phyloP scores from a whole-genome alignment of 23 tunicate species.

The Styela plicata region DNA sequence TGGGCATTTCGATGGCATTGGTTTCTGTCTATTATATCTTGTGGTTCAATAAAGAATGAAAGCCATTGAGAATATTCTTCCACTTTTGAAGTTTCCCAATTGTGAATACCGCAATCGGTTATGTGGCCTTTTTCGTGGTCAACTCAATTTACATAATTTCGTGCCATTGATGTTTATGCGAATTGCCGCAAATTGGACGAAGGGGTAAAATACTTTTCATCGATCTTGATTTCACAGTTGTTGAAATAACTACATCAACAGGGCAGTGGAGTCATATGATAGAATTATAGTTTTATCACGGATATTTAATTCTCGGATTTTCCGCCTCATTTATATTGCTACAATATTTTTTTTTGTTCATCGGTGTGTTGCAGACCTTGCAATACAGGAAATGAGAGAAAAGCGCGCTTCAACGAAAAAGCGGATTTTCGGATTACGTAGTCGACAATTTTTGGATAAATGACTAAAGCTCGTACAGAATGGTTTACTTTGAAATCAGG shows the following conservation, averaged over 20 bases:
- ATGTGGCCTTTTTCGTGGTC: not conserved
- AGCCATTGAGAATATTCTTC: too few species aligned
- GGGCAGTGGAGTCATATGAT: too few species aligned
- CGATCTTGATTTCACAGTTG: too few species aligned
- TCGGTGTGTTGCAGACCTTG: not conserved
- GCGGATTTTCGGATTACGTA: not conserved
- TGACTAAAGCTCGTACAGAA: not conserved
- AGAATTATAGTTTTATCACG: too few species aligned
- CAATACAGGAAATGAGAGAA: not conserved
- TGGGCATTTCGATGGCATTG: too few species aligned
- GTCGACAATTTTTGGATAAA: not conserved
- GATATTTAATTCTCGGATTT: not conserved
- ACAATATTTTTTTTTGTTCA: not conserved
- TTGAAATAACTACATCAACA: too few species aligned
- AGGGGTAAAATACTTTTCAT: too few species aligned
- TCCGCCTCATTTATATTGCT: not conserved
- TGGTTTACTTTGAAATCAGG: not conserved
- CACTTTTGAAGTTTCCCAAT: not conserved
- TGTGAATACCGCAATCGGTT: not conserved
- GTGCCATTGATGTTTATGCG: not conserved
- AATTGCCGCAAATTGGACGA: not conserved
- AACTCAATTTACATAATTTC: not conserved
- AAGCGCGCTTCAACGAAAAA: not conserved
- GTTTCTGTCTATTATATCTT: too few species aligned
- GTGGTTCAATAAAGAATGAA: too few species aligned